phyloP scores from a whole-genome alignment of 2,797 vertebrate species.

The Aeoliscus strigatus region DNA sequence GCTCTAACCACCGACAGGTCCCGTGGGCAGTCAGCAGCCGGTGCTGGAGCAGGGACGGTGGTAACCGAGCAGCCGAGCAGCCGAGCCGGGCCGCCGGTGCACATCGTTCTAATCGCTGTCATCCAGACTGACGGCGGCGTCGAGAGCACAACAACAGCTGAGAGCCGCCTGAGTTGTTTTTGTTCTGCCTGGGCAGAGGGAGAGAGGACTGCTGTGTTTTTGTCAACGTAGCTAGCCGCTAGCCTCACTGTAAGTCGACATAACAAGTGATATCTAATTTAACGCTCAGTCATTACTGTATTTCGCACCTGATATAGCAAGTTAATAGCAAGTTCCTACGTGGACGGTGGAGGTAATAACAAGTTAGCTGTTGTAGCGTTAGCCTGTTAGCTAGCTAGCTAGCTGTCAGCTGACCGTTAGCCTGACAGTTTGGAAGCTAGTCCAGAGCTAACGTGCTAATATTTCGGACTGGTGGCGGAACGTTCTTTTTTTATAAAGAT shows the following conservation, averaged over 20 bases:
- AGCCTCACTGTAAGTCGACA: slow-evolving; percentile 64
- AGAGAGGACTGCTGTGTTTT: slow-evolving; percentile 64
- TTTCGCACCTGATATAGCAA: slow-evolving; percentile 38
- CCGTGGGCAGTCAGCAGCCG: slow-evolving; percentile 46
- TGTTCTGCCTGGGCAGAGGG: slow-evolving; percentile 64
- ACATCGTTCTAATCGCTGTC: slow-evolving; percentile 65
- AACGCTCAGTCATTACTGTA: slow-evolving; percentile 9
- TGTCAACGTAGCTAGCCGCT: slow-evolving; percentile 67
- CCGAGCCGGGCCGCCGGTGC: slow-evolving; percentile 48
- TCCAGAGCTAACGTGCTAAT: slow-evolving; percentile 55
- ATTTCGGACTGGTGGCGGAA: slow-evolving; percentile 41
- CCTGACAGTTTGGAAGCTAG: slow-evolving; percentile 55
- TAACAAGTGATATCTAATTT: slow-evolving; percentile 46
- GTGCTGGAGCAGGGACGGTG: slow-evolving; percentile 56
- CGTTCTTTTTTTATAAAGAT: slow-evolving; percentile 29
- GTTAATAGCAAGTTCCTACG: slow-evolving; percentile 18
- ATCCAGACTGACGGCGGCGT: slow-evolving; percentile 68
- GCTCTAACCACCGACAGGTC: slow-evolving; percentile 49
- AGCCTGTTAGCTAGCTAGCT: slow-evolving; percentile 57
- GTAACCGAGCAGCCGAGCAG: slow-evolving; percentile 46
- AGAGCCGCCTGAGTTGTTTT: slow-evolving; percentile 72
- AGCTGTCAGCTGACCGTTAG: slow-evolving; percentile 67
- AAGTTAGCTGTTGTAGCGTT: slow-evolving; percentile 42
- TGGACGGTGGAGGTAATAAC: slow-evolving; percentile 21
- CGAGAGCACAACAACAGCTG: slow-evolving; percentile 65